These are phyloP conservation scores for Epinotia nisella DNA, from an alignment of 2,888 invertebrate genomes.

Conservation along the genomic window DNA sequence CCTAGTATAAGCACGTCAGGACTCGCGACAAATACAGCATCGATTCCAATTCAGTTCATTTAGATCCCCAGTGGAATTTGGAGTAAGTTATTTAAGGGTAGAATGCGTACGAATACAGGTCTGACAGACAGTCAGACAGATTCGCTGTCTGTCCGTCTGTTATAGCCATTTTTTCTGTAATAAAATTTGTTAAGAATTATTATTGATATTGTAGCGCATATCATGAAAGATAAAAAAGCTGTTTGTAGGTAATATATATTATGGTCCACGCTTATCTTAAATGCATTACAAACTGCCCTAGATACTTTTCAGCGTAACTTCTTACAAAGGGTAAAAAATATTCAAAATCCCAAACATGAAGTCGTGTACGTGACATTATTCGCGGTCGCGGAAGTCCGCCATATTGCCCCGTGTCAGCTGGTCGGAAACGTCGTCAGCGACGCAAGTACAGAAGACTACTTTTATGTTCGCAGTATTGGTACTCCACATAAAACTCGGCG, in stretches of 20 bases:
- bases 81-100: too few relatives aligned
- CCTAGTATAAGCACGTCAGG: too few relatives aligned
- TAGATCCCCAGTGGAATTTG: background rate
- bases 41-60: background rate
- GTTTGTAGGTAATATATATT: background rate
- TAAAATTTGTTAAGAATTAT: too few relatives aligned
- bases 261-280: background rate
- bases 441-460: constrained; percentile 62
- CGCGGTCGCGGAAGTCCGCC: constrained; percentile 62
- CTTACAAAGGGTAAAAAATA: constrained; percentile 45
- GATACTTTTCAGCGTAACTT: background rate
- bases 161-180: too few relatives aligned
- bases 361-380: constrained; percentile 54
- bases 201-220: too few relatives aligned
- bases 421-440: constrained; percentile 60
- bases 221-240: background rate
- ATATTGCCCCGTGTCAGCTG: constrained; percentile 66
- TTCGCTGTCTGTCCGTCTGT: too few relatives aligned
- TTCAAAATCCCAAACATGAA: constrained; percentile 54
- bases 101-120: too few relatives aligned
- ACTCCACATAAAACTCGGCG: constrained; percentile 64
- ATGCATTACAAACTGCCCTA: background rate
- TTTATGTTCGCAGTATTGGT: constrained; percentile 59
- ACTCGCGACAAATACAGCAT: too few relatives aligned
- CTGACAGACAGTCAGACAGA: too few relatives aligned